Base-by-base conservation (phyloP, 2,888 invertebrate genomes). In the Falcaria lacertinaria region DNA sequence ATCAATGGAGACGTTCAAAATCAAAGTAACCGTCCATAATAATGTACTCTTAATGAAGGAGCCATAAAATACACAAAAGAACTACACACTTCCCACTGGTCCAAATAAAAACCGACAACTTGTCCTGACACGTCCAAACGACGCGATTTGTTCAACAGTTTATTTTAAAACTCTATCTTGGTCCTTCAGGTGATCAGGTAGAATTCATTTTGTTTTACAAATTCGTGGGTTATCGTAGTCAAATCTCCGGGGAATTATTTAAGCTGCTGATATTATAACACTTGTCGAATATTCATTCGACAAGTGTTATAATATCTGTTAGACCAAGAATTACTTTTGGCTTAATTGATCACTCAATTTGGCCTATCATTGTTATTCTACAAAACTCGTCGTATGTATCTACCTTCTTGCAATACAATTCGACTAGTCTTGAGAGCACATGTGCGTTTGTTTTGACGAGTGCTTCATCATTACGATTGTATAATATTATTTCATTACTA, bases 91-190 rank as follows among this genome's bases (percentile, higher is more conserved):
- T 74, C 83, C 83, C 75, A 79, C 80, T 70, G 80, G 57, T 53
- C 68, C 74, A 71, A 72, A 76, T 74, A 85, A 83, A 82, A 78
- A 69, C 60, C 61, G 67, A 74, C 74, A 76, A 69, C 86, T 70
- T 86, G 88, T 88, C 78, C 73, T 67, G 77, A 88, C 88, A 86
- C 80, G 86, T 87, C 71, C 64, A 69, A 81, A 76, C 76, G 79
- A 67, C 70, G 73, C 77, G 82, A 82, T 85, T 78, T 84, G 81
- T 83, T 69, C 74, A 69, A 67, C 73, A 75, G 79, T 83, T 86
- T 81, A 80, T 77, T 71, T 76, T 74, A 63, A 65, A 75, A 69
- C 28, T 22, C 22, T 5, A 60, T 55, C 55, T 59, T 51, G 55
- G 52, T 53, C 64, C 60, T 62, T 62, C 62, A 63, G 54, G 50